A percentile compares a stretch with the other conserved stretches of the same genome.
phyloP scores from a whole-genome alignment of 2,888 invertebrate genomes.

The Drosophila mulleri region DNA sequence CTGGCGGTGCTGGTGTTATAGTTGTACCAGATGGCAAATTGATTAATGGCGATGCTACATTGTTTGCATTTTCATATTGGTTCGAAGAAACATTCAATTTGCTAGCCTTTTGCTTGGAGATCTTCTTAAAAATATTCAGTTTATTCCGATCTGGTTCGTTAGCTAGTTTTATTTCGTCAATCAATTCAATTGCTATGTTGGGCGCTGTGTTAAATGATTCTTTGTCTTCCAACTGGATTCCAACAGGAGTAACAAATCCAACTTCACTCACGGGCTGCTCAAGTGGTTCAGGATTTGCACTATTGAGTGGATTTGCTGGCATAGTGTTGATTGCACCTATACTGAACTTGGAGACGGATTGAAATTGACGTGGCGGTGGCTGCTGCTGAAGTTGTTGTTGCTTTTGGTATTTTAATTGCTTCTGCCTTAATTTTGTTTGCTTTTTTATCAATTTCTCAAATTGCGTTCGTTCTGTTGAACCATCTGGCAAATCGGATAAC shows the following conservation, averaged over 20 bases:
- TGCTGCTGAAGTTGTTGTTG: constrained; percentile 11
- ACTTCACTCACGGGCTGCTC: not conserved
- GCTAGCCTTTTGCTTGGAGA: constrained; percentile 86
- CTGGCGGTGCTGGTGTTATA: constrained; percentile 80
- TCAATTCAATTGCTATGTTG: not conserved
- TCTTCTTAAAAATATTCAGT: constrained; percentile 94
- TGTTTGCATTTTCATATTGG: constrained; percentile 24
- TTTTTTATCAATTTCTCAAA: constrained; percentile 75
- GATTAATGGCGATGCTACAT: constrained; percentile 65
- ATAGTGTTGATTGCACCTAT: constrained; percentile 1
- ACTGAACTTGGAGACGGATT: constrained; percentile 8
- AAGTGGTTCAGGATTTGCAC: not conserved
- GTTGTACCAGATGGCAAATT: constrained; percentile 84
- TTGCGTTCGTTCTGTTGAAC: constrained; percentile 57
- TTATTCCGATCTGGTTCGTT: constrained; percentile 94
- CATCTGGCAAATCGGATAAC: constrained; percentile 32
- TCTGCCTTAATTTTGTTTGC: constrained; percentile 76
- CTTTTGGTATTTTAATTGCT: constrained; percentile 56
- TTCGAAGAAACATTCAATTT: constrained; percentile 44
- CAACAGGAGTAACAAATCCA: not conserved
- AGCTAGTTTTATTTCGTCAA: constrained; percentile 86
- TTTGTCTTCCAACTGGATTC: not conserved
- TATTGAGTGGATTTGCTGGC: not conserved
- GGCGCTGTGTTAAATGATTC: not conserved
- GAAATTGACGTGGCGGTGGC: constrained; percentile 6